Conservation (phyloP, 2,888 invertebrate genomes). For the Lissonota sp. region DNA sequence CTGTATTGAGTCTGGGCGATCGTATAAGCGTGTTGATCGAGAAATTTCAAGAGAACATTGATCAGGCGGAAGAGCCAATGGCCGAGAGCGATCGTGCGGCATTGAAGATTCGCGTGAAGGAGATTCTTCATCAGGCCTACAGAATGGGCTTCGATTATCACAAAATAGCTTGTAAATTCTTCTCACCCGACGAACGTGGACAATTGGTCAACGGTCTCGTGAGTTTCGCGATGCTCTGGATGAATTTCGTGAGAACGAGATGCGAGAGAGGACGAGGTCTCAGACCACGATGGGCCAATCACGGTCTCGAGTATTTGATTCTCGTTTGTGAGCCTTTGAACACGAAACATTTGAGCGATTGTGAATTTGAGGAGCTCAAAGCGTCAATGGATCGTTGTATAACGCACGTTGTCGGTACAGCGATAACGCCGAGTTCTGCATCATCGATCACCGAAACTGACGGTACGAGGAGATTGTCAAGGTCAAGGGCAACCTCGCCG, state of each 20-base stretch:
- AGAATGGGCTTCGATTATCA: conserved; percentile 96
- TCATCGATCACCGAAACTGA: conserved; percentile 68
- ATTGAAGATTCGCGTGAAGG: conserved; percentile 88
- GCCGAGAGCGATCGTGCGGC: conserved; percentile 87
- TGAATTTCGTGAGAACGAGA: conserved; percentile 93
- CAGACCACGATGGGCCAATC: conserved; percentile 94
- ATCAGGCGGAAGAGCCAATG: conserved; percentile 84
- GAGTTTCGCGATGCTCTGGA: conserved; percentile 93
- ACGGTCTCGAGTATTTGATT: conserved; percentile 94
- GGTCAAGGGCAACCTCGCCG: conserved; percentile 78
- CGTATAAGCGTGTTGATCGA: conserved; percentile 86
- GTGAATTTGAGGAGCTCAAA: conserved; percentile 92
- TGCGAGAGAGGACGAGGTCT: conserved; percentile 94
- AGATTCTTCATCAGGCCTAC: conserved; percentile 94
- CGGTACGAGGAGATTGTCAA: conserved; percentile 70
- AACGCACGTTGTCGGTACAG: conserved; percentile 92
- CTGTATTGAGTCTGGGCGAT: conserved; percentile 86
- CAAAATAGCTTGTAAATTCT: conserved; percentile 89
- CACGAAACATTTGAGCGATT: conserved; percentile 90
- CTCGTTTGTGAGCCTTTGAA: conserved; percentile 93
- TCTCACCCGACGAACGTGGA: conserved; percentile 82
- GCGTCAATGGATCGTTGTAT: conserved; percentile 93
- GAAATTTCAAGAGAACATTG: conserved; percentile 86
- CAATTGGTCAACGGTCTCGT: conserved; percentile 87
- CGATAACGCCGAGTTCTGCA: conserved; percentile 73